These are phyloP conservation scores for Syndactyla subalaris DNA, from an alignment of 2,797 vertebrate species.

Conservation along the genomic window DNA sequence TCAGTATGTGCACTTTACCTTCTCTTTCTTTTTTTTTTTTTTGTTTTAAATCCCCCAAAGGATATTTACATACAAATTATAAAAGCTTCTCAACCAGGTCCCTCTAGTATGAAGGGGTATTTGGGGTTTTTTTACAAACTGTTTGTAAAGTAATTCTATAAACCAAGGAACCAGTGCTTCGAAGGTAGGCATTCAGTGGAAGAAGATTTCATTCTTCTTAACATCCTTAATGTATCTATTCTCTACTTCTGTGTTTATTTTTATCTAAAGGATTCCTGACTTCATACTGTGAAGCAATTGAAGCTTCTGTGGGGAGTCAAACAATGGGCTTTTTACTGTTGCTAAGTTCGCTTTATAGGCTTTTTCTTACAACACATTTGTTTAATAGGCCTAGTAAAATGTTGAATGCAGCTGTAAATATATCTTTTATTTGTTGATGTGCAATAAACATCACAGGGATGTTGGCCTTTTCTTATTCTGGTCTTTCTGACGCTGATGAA, in stretches of 20 bases:
- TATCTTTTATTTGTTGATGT: slow-evolving; percentile 51
- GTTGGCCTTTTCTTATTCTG: slow-evolving; percentile 44
- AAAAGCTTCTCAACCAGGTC: background rate
- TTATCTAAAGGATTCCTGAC: slow-evolving; percentile 62
- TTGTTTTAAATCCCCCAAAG: background rate
- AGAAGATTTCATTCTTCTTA: slow-evolving; percentile 13
- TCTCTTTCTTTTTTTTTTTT: background rate
- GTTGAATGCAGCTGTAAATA: slow-evolving; percentile 56
- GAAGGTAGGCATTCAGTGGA: background rate
- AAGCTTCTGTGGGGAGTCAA: slow-evolving; percentile 50
- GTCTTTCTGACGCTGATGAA: slow-evolving; percentile 32
- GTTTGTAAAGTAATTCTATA: background rate
- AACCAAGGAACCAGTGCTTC: background rate
- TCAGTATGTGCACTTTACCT: background rate
- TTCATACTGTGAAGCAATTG: slow-evolving; percentile 68
- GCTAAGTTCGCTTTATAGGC: slow-evolving; percentile 60
- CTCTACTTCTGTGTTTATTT: slow-evolving; percentile 55
- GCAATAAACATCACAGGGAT: slow-evolving; percentile 45
- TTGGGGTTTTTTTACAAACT: background rate
- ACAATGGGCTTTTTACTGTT: slow-evolving; percentile 57
- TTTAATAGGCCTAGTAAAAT: slow-evolving; percentile 63
- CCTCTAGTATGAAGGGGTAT: background rate
- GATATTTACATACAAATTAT: background rate
- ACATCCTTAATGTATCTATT: slow-evolving; percentile 15
- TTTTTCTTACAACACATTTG: slow-evolving; percentile 40